Percentiles rank a stretch among this genome's conserved stretches.
phyloP scores from a whole-genome alignment of 1,140 invertebrate species.

The Melipona quadrifasciata region DNA sequence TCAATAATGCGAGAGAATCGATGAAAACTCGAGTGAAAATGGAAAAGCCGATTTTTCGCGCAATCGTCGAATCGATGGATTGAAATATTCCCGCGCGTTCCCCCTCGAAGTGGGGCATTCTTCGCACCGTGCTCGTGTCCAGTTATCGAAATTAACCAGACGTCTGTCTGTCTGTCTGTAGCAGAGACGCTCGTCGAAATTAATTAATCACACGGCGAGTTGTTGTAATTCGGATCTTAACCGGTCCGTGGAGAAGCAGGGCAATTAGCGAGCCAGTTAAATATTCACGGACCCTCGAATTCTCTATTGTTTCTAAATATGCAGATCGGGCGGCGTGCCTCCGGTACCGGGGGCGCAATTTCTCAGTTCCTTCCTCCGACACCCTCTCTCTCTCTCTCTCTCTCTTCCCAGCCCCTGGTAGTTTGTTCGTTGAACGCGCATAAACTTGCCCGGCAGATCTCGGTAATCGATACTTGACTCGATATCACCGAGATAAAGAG shows the following conservation, averaged over 20 bases:
- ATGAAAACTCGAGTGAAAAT: too few relatives aligned
- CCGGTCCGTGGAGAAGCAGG: neutral
- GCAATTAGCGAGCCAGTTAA: constrained; percentile 17
- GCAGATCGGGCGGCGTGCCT: neutral
- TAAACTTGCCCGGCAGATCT: constrained; percentile 34
- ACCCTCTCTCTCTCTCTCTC: neutral
- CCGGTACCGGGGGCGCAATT: neutral
- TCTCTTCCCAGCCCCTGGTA: neutral
- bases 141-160: neutral
- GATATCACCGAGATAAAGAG: constrained; percentile 11
- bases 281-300: constrained; percentile 9
- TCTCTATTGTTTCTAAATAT: constrained; percentile 20
- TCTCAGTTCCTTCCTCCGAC: neutral
- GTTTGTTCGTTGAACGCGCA: neutral
- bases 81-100: too few relatives aligned
- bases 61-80: too few relatives aligned
- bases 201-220: neutral
- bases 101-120: too few relatives aligned
- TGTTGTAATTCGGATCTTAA: neutral
- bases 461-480: constrained; percentile 44
- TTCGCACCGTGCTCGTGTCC: neutral
- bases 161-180: neutral
- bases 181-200: neutral
- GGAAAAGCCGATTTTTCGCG: too few relatives aligned
- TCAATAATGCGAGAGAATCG: too few relatives aligned